Conservation (phyloP, 1,140 invertebrate genomes). For the Sitobion miscanthi region DNA sequence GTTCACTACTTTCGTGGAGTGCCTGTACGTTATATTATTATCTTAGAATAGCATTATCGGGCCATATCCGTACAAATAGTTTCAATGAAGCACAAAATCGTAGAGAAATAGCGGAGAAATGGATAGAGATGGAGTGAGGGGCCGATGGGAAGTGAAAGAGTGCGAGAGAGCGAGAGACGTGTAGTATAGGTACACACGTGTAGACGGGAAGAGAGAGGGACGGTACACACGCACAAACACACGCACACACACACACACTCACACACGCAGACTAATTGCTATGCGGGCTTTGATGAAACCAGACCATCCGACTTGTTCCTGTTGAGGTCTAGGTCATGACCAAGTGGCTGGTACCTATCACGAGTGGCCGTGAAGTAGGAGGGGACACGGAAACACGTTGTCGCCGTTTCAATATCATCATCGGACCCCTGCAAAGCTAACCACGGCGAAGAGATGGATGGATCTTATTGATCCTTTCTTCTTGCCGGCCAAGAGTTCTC, state of each 20-base stretch:
- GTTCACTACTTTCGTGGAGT: constrained; percentile 28
- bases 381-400: constrained; percentile 53
- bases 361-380: neutral
- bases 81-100: constrained; percentile 37
- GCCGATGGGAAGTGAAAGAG: neutral
- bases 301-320: constrained; percentile 56
- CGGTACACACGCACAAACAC: neutral
- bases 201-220: neutral
- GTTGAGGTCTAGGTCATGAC: constrained; percentile 57
- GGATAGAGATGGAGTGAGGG: neutral
- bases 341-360: constrained; percentile 36
- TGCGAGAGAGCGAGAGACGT: neutral
- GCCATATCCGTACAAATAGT: constrained; percentile 44
- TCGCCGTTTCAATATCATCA: constrained; percentile 53
- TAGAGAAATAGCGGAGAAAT: constrained; percentile 22
- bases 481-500: constrained; percentile 41
- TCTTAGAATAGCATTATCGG: constrained; percentile 29
- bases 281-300: constrained; percentile 56
- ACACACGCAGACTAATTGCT: constrained; percentile 45
- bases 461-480: constrained; percentile 56
- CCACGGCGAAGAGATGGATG: constrained; percentile 42
- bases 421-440: constrained; percentile 43
- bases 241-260: neutral
- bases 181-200: neutral
- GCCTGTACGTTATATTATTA: neutral